Percentiles rank a stretch among this genome's conserved stretches.
Evolutionary conservation across 2,797 vertebrate species (phyloP).

Genomic region (Anabas testudineus): DNA sequence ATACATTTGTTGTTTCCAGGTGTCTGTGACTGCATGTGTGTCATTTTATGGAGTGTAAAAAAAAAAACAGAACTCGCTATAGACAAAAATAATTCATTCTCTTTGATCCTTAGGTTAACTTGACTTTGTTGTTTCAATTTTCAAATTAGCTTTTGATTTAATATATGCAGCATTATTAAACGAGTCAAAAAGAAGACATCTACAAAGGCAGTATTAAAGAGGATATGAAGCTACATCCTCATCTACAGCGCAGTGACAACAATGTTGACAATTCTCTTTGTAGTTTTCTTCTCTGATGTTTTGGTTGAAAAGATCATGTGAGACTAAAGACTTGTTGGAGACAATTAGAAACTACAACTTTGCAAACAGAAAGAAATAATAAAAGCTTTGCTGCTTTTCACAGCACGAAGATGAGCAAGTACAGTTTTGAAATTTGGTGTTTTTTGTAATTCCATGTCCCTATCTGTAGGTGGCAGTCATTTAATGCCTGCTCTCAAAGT

Average conservation of each 20-base stretch:
- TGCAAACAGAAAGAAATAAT: constrained; percentile 8
- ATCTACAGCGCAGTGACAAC: constrained; percentile 3
- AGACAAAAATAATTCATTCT: constrained; percentile 53
- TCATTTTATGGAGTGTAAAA: background rate
- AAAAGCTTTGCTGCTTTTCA: background rate
- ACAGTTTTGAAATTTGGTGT: background rate
- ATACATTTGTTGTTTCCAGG: constrained; percentile 47
- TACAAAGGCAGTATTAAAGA: constrained; percentile 14
- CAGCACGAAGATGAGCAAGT: background rate
- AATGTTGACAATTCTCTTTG: constrained; percentile 36
- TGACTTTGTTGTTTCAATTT: constrained; percentile 8
- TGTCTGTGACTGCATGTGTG: constrained; percentile 16
- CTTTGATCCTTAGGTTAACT: constrained; percentile 47
- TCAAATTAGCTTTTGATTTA: constrained; percentile 25
- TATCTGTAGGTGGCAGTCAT: constrained; percentile 64
- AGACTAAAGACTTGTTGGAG: background rate
- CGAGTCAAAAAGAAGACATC: constrained; percentile 25
- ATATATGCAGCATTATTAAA: constrained; percentile 11
- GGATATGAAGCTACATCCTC: constrained; percentile 7
- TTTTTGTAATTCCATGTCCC: background rate
- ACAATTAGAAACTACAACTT: constrained; percentile 6
- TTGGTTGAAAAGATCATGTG: background rate
- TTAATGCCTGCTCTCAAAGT: constrained; percentile 19
- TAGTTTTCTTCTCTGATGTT: constrained; percentile 14
- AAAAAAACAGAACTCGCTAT: constrained; percentile 12